phyloP scores from a whole-genome alignment of 2,888 invertebrate genomes.

The Ornithoptera alexandrae region DNA sequence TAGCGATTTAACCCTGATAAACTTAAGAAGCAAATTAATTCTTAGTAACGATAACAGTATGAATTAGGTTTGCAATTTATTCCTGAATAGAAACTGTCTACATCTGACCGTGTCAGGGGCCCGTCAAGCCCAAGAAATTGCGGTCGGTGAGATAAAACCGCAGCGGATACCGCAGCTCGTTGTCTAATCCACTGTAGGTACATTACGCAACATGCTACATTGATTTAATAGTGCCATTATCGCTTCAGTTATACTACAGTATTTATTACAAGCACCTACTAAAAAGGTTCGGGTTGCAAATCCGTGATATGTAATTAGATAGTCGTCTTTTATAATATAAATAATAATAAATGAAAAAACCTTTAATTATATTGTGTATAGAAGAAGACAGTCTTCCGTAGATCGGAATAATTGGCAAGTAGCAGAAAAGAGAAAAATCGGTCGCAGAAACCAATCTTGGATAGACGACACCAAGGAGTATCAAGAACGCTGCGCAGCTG shows the following conservation, averaged over 20 bases:
- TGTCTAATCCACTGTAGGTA: conserved; percentile 6
- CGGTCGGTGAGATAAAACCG: conserved; percentile 42
- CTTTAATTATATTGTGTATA: too few relatives aligned
- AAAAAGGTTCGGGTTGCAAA: background rate
- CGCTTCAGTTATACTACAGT: conserved; percentile 15
- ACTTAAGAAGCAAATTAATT: conserved; percentile 15
- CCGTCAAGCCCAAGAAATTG: conserved; percentile 51
- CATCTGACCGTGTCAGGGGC: conserved; percentile 27
- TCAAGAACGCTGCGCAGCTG: too few relatives aligned
- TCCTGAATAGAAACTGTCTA: conserved; percentile 20
- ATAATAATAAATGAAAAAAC: background rate
- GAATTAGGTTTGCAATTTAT: conserved; percentile 16
- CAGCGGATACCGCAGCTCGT: conserved; percentile 31
- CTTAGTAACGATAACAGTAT: conserved; percentile 12
- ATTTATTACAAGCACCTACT: conserved; percentile 1
- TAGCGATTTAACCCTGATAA: background rate
- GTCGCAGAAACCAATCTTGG: too few relatives aligned
- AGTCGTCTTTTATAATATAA: background rate
- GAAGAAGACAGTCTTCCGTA: too few relatives aligned
- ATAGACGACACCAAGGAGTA: too few relatives aligned
- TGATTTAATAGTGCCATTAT: conserved; percentile 20
- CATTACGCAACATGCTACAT: conserved; percentile 19
- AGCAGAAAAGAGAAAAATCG: too few relatives aligned
- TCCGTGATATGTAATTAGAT: background rate
- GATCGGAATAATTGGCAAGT: too few relatives aligned